phyloP scores from a whole-genome alignment of 2,888 invertebrate genomes.

The Luperina testacea region DNA sequence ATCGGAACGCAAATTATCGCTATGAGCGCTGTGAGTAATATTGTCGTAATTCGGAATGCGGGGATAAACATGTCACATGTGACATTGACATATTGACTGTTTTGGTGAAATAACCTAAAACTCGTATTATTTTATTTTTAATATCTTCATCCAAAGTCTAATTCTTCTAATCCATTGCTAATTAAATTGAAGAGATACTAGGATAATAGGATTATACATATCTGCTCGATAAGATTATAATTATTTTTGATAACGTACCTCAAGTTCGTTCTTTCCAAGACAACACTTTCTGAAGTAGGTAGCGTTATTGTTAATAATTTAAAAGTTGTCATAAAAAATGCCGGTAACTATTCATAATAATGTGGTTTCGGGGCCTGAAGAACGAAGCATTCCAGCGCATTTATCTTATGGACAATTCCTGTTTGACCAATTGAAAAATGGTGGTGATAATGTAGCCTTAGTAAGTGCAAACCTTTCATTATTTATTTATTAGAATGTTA shows the following conservation, averaged over 20 bases:
- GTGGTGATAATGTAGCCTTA: conserved; percentile 86
- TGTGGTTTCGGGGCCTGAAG: conserved; percentile 84
- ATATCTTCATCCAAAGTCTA: conserved; percentile 1
- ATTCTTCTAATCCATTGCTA: conserved; percentile 25
- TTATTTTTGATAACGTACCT: conserved; percentile 38
- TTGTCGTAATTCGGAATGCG: too few species aligned
- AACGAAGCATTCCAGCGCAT: conserved; percentile 84
- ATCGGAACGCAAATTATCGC: too few species aligned
- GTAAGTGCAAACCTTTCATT: conserved; percentile 70
- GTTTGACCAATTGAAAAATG: conserved; percentile 87
- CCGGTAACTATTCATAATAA: conserved; percentile 80
- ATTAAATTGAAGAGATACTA: conserved; percentile 44
- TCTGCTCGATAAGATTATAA: conserved; percentile 43
- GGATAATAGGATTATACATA: conserved; percentile 48
- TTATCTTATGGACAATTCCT: conserved; percentile 89
- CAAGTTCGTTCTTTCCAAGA: conserved; percentile 36
- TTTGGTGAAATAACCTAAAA: neutral
- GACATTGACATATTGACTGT: conserved; percentile 5
- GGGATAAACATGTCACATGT: too few species aligned
- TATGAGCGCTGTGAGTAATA: too few species aligned
- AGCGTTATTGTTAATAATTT: conserved; percentile 1
- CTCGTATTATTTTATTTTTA: neutral
- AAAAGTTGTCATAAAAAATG: conserved; percentile 63
- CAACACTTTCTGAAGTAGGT: conserved; percentile 22
- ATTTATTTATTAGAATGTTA: neutral